Base-by-base conservation (phyloP, 2,797 vertebrate genomes). In the Macrochelys suwanniensis region DNA sequence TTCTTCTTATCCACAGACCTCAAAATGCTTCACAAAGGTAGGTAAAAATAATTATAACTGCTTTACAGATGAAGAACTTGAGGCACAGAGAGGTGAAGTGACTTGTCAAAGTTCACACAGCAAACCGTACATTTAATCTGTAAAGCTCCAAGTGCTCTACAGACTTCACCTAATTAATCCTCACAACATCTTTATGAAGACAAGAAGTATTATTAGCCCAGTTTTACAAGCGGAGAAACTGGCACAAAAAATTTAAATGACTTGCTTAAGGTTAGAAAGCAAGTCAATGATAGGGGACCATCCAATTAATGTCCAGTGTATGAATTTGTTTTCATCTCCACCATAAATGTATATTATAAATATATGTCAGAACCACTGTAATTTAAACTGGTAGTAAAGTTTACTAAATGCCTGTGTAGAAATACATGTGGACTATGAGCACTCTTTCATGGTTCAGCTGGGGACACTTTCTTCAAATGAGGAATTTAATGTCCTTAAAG, bases 391-490 rank as follows among this genome's bases (percentile, higher is more conserved):
- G 33, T 51, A 90, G 82, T 82, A 94, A 89, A 54, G 65, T 77
- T 91, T 88, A 92, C 91, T 77, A 96, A 95, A 95, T 76, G 13
- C 71, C 59, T 65, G 7, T n/a, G 47, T 45, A 82, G 49, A 80
- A 45, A 86, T 89, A 42, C 84, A 86, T 5, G 80, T 89, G 76
- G 74, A 85, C 42, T 95, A 56, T 31, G 47, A 89, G 49, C 33
- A 71, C 94, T 88, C 88, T 96, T 92, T 83, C n/a, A 88, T 61
- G 57, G 80, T 65, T 77, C 28, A 95, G 28, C 25, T 80, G 57
- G 85, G 88, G 51, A 47, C 10, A 31, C 83, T 28, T 85, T 92
- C 57, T 95, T 74, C 93, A 95, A 89, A 17, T 89, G 85, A 86
- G 85, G 61, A 96, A 87, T 15, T 2, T n/a, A 85, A 90, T 82